A percentile compares a stretch with the other conserved stretches of the same genome.
phyloP scores from a whole-genome alignment of 2,797 vertebrate genomes.

The Poeciliopsis presidionis region DNA sequence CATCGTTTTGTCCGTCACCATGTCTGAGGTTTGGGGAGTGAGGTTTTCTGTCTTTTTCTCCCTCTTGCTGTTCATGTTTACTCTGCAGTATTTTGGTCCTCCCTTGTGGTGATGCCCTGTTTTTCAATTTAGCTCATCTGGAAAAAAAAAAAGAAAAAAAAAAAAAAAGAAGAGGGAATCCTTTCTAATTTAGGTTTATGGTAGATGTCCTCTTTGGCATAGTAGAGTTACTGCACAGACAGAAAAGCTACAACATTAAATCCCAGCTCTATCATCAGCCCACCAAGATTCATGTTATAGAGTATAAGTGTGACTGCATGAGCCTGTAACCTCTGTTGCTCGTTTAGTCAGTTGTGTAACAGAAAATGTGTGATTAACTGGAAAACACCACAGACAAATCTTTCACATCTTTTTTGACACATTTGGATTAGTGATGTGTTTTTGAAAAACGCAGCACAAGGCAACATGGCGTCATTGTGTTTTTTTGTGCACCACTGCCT shows the following conservation, averaged over 20 bases:
- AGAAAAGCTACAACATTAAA: constrained; percentile 42
- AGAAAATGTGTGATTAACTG: constrained; percentile 43
- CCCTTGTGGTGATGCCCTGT: constrained; percentile 10
- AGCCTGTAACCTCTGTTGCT: constrained; percentile 34
- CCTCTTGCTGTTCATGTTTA: constrained; percentile 17
- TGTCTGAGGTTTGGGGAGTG: constrained; percentile 26
- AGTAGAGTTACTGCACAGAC: constrained; percentile 42
- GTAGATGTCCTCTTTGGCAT: constrained; percentile 17
- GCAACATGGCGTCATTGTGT: background rate
- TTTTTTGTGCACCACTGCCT: constrained; percentile 5
- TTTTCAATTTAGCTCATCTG: constrained; percentile 4
- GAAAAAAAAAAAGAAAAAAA: background rate
- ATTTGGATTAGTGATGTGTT: constrained; percentile 1
- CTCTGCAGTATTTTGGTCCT: constrained; percentile 34
- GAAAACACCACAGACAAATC: constrained; percentile 29
- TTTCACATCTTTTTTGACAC: constrained; percentile 2
- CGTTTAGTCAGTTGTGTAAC: constrained; percentile 24
- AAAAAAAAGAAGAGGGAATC: constrained; percentile 17
- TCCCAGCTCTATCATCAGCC: constrained; percentile 39
- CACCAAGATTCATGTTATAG: constrained; percentile 20
- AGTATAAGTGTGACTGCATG: constrained; percentile 8
- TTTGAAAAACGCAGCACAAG: constrained; percentile 7
- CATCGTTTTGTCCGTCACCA: background rate
- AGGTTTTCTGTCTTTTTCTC: constrained; percentile 9
- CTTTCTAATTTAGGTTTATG: constrained; percentile 33